Evolutionary conservation across 1,140 invertebrate genomes (phyloP).

Genomic region (Bradynema listronoti): DNA sequence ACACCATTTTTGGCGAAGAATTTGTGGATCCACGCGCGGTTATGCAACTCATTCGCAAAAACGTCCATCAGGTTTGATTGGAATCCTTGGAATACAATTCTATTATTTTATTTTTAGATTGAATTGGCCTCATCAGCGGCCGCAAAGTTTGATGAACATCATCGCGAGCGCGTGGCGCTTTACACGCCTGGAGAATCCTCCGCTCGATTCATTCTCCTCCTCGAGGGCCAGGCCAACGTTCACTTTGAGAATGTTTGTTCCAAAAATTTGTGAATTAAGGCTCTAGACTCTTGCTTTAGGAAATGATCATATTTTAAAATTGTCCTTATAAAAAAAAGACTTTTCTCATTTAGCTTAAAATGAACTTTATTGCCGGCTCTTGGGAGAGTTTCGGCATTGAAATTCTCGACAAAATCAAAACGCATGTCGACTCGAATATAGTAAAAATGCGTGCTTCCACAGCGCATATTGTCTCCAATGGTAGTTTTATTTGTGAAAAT

Average conservation of each 20-base stretch:
- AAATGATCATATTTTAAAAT: conserved; percentile 3
- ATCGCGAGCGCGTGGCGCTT: conserved; percentile 15
- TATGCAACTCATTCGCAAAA: conserved; percentile 34
- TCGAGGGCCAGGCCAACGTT: conserved; percentile 44
- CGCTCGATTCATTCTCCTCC: conserved; percentile 38
- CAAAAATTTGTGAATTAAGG: conserved; percentile 3
- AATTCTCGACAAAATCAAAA: conserved; percentile 36
- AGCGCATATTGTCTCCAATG: conserved; percentile 13
- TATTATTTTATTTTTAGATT: conserved; percentile 6
- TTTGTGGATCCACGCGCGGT: conserved; percentile 42
- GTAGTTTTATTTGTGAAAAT: conserved; percentile 14
- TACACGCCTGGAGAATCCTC: conserved; percentile 39
- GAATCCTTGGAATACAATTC: conserved; percentile 6
- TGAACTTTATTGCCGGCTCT: conserved; percentile 48
- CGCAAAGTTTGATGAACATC: conserved; percentile 17
- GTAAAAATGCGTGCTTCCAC: background rate
- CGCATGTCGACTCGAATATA: conserved; percentile 2
- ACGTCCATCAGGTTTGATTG: conserved; percentile 32
- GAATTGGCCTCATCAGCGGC: conserved; percentile 3
- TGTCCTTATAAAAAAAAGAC: background rate
- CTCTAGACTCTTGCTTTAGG: background rate
- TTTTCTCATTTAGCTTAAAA: conserved; percentile 24
- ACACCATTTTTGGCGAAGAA: conserved; percentile 32
- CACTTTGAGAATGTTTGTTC: conserved; percentile 35
- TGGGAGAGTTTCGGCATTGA: conserved; percentile 46